Percentiles rank a stretch among this genome's conserved stretches.
These are phyloP conservation scores for Drosophila takahashii DNA, from an alignment of 1,140 invertebrate genomes.

Conservation along the genomic window DNA sequence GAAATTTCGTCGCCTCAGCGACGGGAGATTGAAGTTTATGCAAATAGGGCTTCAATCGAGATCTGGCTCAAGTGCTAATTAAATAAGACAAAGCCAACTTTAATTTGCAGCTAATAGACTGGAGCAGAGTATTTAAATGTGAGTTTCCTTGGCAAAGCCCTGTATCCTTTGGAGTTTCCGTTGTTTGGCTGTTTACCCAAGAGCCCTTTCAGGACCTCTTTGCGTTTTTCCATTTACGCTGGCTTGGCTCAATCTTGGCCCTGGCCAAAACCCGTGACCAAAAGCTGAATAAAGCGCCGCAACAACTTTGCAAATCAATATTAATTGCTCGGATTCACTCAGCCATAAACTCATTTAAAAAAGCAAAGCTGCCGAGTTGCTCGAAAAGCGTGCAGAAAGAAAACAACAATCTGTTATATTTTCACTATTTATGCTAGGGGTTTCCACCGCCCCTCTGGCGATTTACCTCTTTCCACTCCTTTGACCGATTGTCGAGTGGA, in stretches of 20 bases:
- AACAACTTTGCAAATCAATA: constrained; percentile 60
- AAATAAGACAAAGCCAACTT: constrained; percentile 38
- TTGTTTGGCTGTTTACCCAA: background rate
- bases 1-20: constrained; percentile 43
- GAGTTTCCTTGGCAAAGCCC: background rate
- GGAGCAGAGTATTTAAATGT: constrained; percentile 6
- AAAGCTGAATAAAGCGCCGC: constrained; percentile 22
- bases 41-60: constrained; percentile 36
- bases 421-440: constrained; percentile 62
- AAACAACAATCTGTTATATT: constrained; percentile 71
- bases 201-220: constrained; percentile 4
- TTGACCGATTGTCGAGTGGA: constrained; percentile 60
- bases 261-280: constrained; percentile 8
- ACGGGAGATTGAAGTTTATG: constrained; percentile 34
- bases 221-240: constrained; percentile 24
- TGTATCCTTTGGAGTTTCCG: background rate
- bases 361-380: constrained; percentile 7
- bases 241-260: constrained; percentile 18
- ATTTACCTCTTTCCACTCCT: constrained; percentile 20
- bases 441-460: constrained; percentile 12
- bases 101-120: constrained; percentile 17
- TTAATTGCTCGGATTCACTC: constrained; percentile 60
- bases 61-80: constrained; percentile 35
- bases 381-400: constrained; percentile 11
- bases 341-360: constrained; percentile 54